phyloP scores from a whole-genome alignment of 2,888 invertebrate genomes.

The Caenorhabditis sp. region DNA sequence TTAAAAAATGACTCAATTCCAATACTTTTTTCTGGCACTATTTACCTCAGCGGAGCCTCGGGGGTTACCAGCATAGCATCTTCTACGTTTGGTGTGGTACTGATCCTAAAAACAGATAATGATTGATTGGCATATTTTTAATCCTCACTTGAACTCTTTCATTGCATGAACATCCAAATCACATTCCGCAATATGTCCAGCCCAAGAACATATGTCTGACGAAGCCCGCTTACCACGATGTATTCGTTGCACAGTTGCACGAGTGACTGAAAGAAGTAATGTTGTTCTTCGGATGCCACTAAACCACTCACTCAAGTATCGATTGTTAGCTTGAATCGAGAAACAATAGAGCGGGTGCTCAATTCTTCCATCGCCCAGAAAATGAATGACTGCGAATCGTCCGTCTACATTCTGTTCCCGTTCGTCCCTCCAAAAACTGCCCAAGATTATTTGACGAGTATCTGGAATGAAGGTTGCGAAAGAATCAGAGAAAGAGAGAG shows the following conservation, averaged over 20 bases:
- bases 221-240: constrained; percentile 78
- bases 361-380: constrained; percentile 78
- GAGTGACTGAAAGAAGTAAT: constrained; percentile 58
- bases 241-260: constrained; percentile 71
- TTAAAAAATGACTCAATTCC: too few relatives aligned
- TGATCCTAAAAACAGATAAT: constrained; percentile 68
- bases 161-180: constrained; percentile 72
- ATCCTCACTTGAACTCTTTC: constrained; percentile 66
- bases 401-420: constrained; percentile 80
- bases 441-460: constrained; percentile 79
- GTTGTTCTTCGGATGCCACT: too few relatives aligned
- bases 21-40: too few relatives aligned
- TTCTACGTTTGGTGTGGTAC: constrained; percentile 71
- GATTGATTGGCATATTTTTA: background rate
- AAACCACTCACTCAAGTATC: constrained; percentile 62
- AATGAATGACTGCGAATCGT: constrained; percentile 81
- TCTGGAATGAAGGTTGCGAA: constrained; percentile 40
- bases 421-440: constrained; percentile 78
- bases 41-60: constrained; percentile 68
- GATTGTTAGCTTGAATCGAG: constrained; percentile 69
- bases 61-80: constrained; percentile 69
- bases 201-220: constrained; percentile 82
- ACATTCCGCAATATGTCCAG: constrained; percentile 82
- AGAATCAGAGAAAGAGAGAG: too few relatives aligned
- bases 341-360: constrained; percentile 79